A percentile compares a stretch with the other conserved stretches of the same genome.
phyloP scores from a whole-genome alignment of 2,888 invertebrate genomes.

The Unio pictorum region DNA sequence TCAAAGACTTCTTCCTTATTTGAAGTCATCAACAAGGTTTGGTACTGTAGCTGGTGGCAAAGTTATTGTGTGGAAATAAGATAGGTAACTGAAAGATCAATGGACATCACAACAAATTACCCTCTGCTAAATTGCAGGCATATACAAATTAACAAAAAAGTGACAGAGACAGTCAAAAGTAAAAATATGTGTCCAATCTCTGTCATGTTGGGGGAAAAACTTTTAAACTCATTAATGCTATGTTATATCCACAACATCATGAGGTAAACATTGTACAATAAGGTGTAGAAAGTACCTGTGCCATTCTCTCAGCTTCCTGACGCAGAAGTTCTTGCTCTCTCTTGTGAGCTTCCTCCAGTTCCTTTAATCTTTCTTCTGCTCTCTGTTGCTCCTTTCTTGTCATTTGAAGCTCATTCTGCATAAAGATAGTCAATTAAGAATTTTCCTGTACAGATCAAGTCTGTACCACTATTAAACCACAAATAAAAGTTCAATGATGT shows the following conservation, averaged over 20 bases:
- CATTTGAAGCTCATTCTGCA: slow-evolving; percentile 57
- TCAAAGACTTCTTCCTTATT: too few relatives aligned
- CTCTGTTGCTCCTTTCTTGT: slow-evolving; percentile 56
- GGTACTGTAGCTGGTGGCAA: too few relatives aligned
- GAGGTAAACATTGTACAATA: too few relatives aligned
- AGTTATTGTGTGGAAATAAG: too few relatives aligned
- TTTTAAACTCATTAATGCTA: too few relatives aligned
- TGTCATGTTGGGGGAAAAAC: too few relatives aligned
- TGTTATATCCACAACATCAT: too few relatives aligned
- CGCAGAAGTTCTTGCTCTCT: slow-evolving; percentile 45
- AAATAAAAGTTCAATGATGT: too few relatives aligned
- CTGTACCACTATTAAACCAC: neutral
- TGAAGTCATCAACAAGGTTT: too few relatives aligned
- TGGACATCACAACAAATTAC: too few relatives aligned
- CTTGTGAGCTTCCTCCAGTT: slow-evolving; percentile 53
- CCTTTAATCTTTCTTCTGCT: slow-evolving; percentile 52
- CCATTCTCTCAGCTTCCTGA: slow-evolving; percentile 53
- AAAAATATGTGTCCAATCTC: neutral
- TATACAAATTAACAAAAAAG: neutral
- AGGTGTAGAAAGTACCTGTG: slow-evolving; percentile 27
- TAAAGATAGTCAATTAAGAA: slow-evolving; percentile 2
- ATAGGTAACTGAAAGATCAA: too few relatives aligned
- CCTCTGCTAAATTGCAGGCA: too few relatives aligned
- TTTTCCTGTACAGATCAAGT: neutral
- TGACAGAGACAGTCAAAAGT: neutral